These are phyloP conservation scores for Ailurus styani DNA, from an alignment of 2,113 vertebrate genomes.

Conservation along the genomic window DNA sequence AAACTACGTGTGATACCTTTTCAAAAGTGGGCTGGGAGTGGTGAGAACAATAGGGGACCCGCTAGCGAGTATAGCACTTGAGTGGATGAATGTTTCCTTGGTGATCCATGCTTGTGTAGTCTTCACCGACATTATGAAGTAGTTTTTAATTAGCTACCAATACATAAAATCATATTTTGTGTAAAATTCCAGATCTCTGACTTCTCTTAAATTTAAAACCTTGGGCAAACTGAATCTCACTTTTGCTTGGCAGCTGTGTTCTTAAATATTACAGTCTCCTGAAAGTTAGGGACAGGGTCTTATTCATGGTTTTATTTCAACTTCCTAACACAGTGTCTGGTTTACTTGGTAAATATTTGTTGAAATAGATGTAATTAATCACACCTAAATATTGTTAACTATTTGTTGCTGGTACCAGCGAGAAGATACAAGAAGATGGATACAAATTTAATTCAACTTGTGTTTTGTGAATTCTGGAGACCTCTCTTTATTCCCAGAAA, in stretches of 20 bases:
- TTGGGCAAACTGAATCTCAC: background rate
- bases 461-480: background rate
- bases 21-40: background rate
- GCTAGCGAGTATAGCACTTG: background rate
- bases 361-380: background rate
- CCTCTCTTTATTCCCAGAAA: background rate
- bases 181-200: background rate
- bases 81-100: background rate
- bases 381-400: background rate
- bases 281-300: background rate
- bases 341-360: background rate
- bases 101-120: background rate
- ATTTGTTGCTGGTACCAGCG: background rate
- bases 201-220: background rate
- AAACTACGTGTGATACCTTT: too few relatives aligned
- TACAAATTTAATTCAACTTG: background rate
- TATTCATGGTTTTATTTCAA: background rate
- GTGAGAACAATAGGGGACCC: background rate
- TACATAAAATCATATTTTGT: background rate
- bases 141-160: background rate
- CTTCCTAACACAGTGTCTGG: background rate
- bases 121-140: background rate
- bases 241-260: background rate
- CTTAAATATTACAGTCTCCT: background rate
- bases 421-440: background rate